These are phyloP conservation scores for Troglohyphantes excavatus DNA, from an alignment of 2,888 invertebrate genomes.

Conservation along the genomic window DNA sequence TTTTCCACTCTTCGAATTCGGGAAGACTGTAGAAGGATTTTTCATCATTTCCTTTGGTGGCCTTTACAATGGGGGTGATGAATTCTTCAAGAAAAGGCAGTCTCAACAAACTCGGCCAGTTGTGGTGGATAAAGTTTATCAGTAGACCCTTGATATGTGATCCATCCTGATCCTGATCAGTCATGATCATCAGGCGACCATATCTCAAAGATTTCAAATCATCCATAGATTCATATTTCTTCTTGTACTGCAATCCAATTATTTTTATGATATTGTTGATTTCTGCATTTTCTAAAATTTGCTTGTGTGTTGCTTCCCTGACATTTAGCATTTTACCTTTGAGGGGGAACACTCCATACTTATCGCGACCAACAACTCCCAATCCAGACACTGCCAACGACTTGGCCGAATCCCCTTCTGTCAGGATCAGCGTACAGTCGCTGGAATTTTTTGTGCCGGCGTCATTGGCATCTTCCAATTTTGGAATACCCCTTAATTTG, in stretches of 20 bases:
- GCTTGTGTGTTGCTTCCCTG: conserved; percentile 97
- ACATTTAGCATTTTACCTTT: conserved; percentile 98
- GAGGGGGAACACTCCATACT: conserved; percentile 97
- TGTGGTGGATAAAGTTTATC: conserved; percentile 99
- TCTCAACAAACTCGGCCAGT: conserved; percentile 96
- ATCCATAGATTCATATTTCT: conserved; percentile 92
- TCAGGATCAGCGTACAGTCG: conserved; percentile 96
- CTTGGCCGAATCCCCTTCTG: conserved; percentile 99
- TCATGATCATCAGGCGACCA: conserved; percentile 99
- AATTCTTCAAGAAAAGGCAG: conserved; percentile 97
- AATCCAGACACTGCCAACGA: conserved; percentile 97
- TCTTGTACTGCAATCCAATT: conserved; percentile 96
- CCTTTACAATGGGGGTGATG: conserved; percentile 98
- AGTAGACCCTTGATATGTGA: conserved; percentile 99
- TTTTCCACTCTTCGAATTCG: conserved; percentile 99
- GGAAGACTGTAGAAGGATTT: conserved; percentile 97
- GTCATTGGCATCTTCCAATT: conserved; percentile 98
- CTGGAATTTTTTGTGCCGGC: conserved; percentile 93
- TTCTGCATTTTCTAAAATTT: conserved; percentile 97
- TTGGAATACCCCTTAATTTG: conserved; percentile 95
- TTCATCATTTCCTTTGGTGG: conserved; percentile 90
- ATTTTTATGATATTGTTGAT: conserved; percentile 98
- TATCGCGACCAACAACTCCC: conserved; percentile 95
- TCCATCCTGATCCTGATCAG: conserved; percentile 98
- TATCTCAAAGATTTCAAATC: conserved; percentile 95